A percentile compares a stretch with the other conserved stretches of the same genome.
Conservation (phyloP, 2,888 invertebrate species). For the Papilio demoleus region DNA sequence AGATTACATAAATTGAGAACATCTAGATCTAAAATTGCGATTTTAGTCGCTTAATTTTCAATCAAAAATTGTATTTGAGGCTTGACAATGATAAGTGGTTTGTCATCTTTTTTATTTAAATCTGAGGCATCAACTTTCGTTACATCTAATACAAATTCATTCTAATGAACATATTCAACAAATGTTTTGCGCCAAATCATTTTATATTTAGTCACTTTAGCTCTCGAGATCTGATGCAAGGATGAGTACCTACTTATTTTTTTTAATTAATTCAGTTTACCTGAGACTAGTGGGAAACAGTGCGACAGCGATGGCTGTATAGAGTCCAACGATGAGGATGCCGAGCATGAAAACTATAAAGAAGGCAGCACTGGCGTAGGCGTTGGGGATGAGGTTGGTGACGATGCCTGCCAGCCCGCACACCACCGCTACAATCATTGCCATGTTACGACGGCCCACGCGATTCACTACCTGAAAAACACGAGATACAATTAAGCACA, state of each 20-base stretch:
- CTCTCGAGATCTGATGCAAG: no score
- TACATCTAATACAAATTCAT: neutral
- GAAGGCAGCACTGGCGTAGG: slow-evolving; percentile 81
- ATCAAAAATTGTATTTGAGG: no score
- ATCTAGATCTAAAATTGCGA: no score
- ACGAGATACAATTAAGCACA: no score
- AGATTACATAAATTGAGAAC: neutral
- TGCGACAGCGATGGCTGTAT: slow-evolving; percentile 80
- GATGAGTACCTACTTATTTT: neutral
- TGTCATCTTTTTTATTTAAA: no score
- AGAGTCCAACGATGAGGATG: slow-evolving; percentile 73
- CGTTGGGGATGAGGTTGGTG: slow-evolving; percentile 84
- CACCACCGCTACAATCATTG: slow-evolving; percentile 67
- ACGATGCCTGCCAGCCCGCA: slow-evolving; percentile 81
- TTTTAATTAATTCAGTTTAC: slow-evolving; percentile 47
- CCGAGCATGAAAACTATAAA: slow-evolving; percentile 69
- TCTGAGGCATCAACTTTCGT: no score
- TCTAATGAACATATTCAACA: no score
- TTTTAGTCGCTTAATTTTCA: no score
- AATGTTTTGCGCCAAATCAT: no score
- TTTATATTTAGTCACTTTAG: no score
- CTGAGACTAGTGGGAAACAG: slow-evolving; percentile 80
- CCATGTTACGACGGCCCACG: slow-evolving; percentile 81
- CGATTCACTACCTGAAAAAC: slow-evolving; percentile 64
- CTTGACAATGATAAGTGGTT: no score